phyloP scores from a whole-genome alignment of 2,113 vertebrate genomes.

The Callipepla californica region DNA sequence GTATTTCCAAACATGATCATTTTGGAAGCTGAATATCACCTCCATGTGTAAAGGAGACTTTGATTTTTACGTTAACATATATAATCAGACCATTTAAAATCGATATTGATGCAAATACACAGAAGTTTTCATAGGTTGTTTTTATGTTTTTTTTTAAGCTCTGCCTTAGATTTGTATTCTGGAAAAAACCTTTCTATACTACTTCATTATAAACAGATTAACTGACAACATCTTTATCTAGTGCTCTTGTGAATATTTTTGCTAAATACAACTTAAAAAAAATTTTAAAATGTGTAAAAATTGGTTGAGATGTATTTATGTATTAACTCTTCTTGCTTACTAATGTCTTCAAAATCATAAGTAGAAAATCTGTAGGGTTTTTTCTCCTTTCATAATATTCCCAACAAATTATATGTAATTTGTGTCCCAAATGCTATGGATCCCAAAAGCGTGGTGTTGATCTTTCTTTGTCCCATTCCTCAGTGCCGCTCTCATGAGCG shows the following conservation, averaged over 20 bases:
- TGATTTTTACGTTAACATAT: background rate
- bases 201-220: background rate
- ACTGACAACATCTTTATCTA: background rate
- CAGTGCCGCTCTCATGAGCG: background rate
- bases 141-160: background rate
- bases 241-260: background rate
- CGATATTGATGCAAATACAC: background rate
- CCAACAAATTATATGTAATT: background rate
- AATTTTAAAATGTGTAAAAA: background rate
- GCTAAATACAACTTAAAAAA: background rate
- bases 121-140: background rate
- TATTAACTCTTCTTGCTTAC: background rate
- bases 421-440: background rate
- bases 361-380: background rate
- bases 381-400: rapidly evolving
- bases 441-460: slow-evolving; percentile 1
- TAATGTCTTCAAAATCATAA: background rate
- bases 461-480: slow-evolving; percentile 6
- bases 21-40: background rate
- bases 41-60: background rate
- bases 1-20: background rate
- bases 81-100: background rate
- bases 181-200: background rate
- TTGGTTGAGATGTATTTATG: background rate
- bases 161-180: background rate